Evolutionary conservation across 2,888 invertebrate species (phyloP), one percentile per base, ranked within the genome.

Genomic region (Scaptodrosophila latifasciaeformis): DNA sequence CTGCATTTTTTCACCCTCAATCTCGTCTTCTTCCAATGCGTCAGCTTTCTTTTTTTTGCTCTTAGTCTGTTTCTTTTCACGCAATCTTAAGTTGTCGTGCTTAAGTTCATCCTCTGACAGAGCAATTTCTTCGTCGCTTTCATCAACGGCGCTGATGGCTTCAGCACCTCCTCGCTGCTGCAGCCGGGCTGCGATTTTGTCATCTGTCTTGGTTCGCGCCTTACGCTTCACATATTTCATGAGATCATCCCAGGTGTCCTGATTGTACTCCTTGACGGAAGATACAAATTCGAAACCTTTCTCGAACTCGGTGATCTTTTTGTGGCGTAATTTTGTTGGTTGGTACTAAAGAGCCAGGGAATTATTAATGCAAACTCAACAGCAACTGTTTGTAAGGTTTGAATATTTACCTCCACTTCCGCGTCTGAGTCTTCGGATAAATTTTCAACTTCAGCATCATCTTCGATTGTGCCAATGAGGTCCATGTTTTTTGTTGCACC

Each of bases 201-300:
- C 95, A 85, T 96, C 95, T 1, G 94, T 89, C 72, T 94, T 93
- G 12, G 91, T 90, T 71, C 93, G 92, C 0, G 91, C 92, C 87
- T 94, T 94, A 29, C 94, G 89, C 79, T 92, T 92, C 0, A 94
- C 89, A 85, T 93, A 94, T 76, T 93, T 93, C 75, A 90, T 90
- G 18, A 94, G 82, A 86, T 94, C 92, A 82, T 93, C 91, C 93
- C 94, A 93, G 2, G 92, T 90, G 79, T 94, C 93, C 87, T 91
- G 85, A 82, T 94, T 94, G 82, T 95, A 95, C 69, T 96, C 95
- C 57, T 91, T 90, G 0, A 90, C 90, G 12, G 92, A 91, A 9
- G 91, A 90, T 29, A 93, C 91, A 88, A 96, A 96, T 68, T 93
- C 89, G 81, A 96, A 96, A 24, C 90, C 90, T n/a, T 90, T 90